Conservation (phyloP, 2,113 vertebrate genomes). For the Anarhynchus alexandrinus region DNA sequence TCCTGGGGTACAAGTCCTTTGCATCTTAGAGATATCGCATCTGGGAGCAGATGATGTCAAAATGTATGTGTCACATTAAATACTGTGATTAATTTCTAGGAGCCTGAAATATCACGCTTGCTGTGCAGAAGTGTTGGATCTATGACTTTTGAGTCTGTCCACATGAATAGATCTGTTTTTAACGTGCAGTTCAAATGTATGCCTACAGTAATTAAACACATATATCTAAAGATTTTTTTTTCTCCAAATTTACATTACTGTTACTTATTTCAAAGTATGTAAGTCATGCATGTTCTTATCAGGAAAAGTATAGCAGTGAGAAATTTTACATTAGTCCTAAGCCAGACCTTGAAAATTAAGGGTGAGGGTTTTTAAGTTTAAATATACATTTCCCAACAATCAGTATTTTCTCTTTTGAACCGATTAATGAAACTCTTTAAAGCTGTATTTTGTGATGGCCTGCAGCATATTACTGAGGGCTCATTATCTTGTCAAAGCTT, state of each 20-base stretch:
- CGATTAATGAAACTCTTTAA: conserved; percentile 31
- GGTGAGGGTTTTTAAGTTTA: neutral
- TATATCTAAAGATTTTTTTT: neutral
- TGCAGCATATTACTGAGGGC: conserved; percentile 28
- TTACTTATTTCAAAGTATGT: neutral
- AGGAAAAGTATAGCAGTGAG: neutral
- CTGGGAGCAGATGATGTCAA: neutral
- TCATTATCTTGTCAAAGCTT: conserved; percentile 64
- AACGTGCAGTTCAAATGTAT: neutral
- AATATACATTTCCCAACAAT: conserved; percentile 2
- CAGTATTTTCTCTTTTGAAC: conserved; percentile 32
- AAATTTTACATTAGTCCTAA: neutral
- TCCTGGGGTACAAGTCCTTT: neutral
- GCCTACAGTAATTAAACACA: neutral
- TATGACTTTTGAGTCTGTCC: neutral
- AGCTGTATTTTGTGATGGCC: conserved; percentile 46
- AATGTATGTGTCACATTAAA: neutral
- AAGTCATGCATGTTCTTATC: neutral
- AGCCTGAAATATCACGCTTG: neutral
- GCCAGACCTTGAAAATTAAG: neutral
- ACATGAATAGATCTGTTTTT: neutral
- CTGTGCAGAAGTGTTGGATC: neutral
- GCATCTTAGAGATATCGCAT: neutral
- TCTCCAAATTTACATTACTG: neutral
- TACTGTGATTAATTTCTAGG: neutral